Conservation (phyloP, 2,888 invertebrate genomes). For the Idaea straminata region DNA sequence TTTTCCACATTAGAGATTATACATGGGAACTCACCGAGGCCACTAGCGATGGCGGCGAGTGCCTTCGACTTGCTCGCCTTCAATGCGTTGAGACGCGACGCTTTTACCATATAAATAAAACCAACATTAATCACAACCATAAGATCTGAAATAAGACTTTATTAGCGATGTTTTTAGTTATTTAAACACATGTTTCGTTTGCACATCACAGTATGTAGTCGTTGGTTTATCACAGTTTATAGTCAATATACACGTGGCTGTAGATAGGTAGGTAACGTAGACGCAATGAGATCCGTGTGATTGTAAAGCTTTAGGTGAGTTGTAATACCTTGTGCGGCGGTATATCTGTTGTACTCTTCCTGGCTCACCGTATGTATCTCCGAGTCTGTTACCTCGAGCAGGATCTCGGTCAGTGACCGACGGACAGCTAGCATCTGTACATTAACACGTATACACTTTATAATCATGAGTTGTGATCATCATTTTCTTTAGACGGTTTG, state of each 20-base stretch:
- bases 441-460: neutral
- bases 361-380: constrained; percentile 91
- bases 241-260: constrained; percentile 41
- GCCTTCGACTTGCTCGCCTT: constrained; percentile 89
- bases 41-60: constrained; percentile 93
- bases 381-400: constrained; percentile 95
- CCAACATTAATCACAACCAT: constrained; percentile 77
- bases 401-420: constrained; percentile 93
- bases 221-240: constrained; percentile 41
- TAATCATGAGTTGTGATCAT: no score
- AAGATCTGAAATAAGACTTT: constrained; percentile 77
- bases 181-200: constrained; percentile 37
- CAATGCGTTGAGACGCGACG: constrained; percentile 85
- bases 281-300: constrained; percentile 36
- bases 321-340: constrained; percentile 90
- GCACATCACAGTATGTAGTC: constrained; percentile 33
- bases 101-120: constrained; percentile 83
- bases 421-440: constrained; percentile 92
- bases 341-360: constrained; percentile 91
- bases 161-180: constrained; percentile 55
- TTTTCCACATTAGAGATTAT: constrained; percentile 12
- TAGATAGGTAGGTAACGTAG: constrained; percentile 58
- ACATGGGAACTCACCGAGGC: constrained; percentile 90
- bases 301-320: constrained; percentile 59
- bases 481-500: no score